phyloP scores from a whole-genome alignment of 2,113 vertebrate genomes.

The Oenanthe oenanthe region DNA sequence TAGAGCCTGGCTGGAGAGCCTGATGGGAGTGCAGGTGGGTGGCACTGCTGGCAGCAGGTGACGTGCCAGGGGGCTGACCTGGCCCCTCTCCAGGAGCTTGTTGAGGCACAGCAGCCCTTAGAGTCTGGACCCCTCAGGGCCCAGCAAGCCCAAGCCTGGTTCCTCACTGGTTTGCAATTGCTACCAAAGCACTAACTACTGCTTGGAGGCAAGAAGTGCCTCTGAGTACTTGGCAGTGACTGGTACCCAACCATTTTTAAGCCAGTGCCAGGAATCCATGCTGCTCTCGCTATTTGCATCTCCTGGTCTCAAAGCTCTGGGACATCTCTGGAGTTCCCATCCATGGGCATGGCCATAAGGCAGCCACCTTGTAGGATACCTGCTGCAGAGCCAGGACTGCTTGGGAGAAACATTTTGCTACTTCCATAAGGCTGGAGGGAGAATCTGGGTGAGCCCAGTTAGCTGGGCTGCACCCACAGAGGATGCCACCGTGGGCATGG shows the following conservation, averaged over 20 bases:
- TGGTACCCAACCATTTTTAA: not conserved
- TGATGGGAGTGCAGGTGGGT: accelerated
- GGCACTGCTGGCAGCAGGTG: not conserved
- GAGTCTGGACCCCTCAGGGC: not conserved
- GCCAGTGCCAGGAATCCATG: accelerated
- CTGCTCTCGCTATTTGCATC: not conserved
- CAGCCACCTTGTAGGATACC: not conserved
- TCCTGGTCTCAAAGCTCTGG: not conserved
- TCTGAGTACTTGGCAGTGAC: accelerated
- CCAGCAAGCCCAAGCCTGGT: not conserved
- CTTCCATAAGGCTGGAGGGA: not conserved
- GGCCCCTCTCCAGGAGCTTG: not conserved
- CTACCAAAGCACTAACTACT: not conserved
- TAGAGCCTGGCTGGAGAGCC: not conserved
- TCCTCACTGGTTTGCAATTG: not conserved
- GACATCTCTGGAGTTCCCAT: not conserved
- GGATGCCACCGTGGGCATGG: not conserved
- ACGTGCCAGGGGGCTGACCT: accelerated
- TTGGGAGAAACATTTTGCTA: accelerated
- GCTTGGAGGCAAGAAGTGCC: not conserved
- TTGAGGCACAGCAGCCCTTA: not conserved
- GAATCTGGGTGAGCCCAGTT: not conserved
- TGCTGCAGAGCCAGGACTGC: not conserved
- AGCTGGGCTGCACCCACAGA: not conserved
- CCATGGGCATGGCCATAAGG: not conserved